A percentile compares a stretch with the other conserved stretches of the same genome.
Evolutionary conservation across 2,113 vertebrate genomes (phyloP).

Genomic region (Neomonachus schauinslandi): DNA sequence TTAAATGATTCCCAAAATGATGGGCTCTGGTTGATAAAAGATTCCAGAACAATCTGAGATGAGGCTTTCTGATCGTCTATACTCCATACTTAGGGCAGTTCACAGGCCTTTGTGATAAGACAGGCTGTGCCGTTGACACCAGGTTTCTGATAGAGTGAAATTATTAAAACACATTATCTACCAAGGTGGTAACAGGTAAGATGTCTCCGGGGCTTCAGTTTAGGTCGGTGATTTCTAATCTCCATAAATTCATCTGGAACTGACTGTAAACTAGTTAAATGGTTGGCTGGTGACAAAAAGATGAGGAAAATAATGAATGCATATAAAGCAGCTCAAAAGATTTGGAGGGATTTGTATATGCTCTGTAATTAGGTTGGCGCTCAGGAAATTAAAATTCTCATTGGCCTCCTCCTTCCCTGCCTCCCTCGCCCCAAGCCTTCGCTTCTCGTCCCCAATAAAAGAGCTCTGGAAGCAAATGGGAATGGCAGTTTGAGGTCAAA

Average conservation of each 20-base stretch:
- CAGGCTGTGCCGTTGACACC: not conserved
- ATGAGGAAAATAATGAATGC: slow-evolving; percentile 76
- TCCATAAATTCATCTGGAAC: slow-evolving; percentile 80
- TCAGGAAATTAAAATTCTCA: slow-evolving; percentile 78
- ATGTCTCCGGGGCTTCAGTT: slow-evolving; percentile 75
- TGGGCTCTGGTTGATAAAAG: not conserved
- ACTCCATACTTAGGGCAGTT: not conserved
- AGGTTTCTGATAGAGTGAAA: not conserved
- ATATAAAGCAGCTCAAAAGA: slow-evolving; percentile 68
- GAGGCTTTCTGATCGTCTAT: not conserved
- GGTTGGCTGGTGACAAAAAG: slow-evolving; percentile 70
- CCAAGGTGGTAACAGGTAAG: slow-evolving; percentile 32
- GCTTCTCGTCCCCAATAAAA: slow-evolving; percentile 13
- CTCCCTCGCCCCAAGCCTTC: not conserved
- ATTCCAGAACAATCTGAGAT: slow-evolving; percentile 14
- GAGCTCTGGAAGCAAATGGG: not conserved
- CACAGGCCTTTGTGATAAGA: slow-evolving; percentile 1
- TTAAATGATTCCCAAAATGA: slow-evolving; percentile 58
- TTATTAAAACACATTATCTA: slow-evolving; percentile 56
- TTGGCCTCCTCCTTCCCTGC: not conserved
- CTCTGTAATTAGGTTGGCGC: slow-evolving; percentile 68
- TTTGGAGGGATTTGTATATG: slow-evolving; percentile 69
- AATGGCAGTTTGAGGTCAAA: slow-evolving; percentile 3
- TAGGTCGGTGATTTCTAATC: slow-evolving; percentile 76
- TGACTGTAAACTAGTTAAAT: slow-evolving; percentile 78